Percentiles rank a stretch among this genome's conserved stretches.
phyloP scores from a whole-genome alignment of 2,797 vertebrate species.

The Anniella stebbinsi region DNA sequence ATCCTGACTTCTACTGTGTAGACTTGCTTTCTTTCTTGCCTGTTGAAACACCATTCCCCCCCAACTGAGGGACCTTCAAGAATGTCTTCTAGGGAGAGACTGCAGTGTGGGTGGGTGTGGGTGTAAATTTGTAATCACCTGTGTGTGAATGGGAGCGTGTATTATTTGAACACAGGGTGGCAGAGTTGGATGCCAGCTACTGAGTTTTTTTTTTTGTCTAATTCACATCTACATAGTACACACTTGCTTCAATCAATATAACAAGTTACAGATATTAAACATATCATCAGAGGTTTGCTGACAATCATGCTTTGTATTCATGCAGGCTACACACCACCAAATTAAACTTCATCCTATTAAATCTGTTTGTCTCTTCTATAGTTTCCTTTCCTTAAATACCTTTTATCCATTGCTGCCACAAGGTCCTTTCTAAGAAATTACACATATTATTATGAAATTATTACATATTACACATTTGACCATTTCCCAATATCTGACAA shows the following conservation, averaged over 20 bases:
- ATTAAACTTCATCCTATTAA: background rate
- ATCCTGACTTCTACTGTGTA: no score
- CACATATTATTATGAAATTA: no score
- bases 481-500: background rate
- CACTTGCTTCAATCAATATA: background rate
- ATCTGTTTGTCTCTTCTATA: background rate
- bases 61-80: no score
- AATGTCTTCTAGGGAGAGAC: no score
- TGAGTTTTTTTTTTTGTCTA: background rate
- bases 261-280: background rate
- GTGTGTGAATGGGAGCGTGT: no score
- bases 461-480: background rate
- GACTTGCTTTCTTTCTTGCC: no score
- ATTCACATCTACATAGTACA: background rate
- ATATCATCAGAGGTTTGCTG: background rate
- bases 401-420: background rate
- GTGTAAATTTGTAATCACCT: no score
- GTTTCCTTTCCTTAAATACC: background rate
- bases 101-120: no score
- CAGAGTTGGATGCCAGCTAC: background rate
- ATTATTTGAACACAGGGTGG: no score
- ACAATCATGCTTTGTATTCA: background rate
- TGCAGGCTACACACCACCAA: background rate
- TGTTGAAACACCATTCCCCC: no score
- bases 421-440: background rate